Evolutionary conservation across 2,113 vertebrate species (phyloP).

Genomic region (Gopherus flavomarginatus): DNA sequence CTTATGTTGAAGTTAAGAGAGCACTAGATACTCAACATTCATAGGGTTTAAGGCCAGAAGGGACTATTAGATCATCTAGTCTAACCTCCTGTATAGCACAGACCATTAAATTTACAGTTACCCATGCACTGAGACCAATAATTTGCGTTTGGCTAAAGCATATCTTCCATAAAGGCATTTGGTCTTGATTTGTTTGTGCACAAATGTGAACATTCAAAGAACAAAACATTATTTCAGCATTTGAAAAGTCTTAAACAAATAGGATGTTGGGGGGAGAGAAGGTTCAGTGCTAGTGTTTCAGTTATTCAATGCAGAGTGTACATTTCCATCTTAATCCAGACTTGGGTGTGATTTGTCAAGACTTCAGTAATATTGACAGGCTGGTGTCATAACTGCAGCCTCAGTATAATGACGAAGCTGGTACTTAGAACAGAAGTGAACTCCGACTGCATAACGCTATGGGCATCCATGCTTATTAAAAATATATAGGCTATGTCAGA

Average conservation of each 20-base stretch:
- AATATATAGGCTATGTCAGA: not conserved
- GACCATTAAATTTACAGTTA: not conserved
- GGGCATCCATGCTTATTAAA: slow-evolving; percentile 1
- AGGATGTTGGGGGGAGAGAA: not conserved
- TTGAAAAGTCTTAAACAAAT: slow-evolving; percentile 42
- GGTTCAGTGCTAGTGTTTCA: slow-evolving; percentile 31
- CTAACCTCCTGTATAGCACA: not conserved
- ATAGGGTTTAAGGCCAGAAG: not conserved
- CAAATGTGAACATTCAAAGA: not conserved
- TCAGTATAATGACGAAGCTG: slow-evolving; percentile 34
- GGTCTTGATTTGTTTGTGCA: not conserved
- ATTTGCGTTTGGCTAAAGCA: not conserved
- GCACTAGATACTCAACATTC: not conserved
- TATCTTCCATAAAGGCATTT: not conserved
- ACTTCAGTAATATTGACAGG: slow-evolving; percentile 42
- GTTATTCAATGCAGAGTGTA: slow-evolving; percentile 32
- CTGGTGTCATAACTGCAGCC: slow-evolving; percentile 58
- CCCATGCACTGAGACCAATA: slow-evolving; percentile 9
- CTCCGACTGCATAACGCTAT: not conserved
- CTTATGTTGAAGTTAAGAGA: not conserved
- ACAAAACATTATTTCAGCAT: not conserved
- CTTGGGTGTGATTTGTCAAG: slow-evolving; percentile 40
- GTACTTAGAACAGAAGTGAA: slow-evolving; percentile 44
- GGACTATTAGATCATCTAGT: not conserved
- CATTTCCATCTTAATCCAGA: not conserved